Evolutionary conservation across 2,113 vertebrate species (phyloP).

Genomic region (Trematocara marginatum): DNA sequence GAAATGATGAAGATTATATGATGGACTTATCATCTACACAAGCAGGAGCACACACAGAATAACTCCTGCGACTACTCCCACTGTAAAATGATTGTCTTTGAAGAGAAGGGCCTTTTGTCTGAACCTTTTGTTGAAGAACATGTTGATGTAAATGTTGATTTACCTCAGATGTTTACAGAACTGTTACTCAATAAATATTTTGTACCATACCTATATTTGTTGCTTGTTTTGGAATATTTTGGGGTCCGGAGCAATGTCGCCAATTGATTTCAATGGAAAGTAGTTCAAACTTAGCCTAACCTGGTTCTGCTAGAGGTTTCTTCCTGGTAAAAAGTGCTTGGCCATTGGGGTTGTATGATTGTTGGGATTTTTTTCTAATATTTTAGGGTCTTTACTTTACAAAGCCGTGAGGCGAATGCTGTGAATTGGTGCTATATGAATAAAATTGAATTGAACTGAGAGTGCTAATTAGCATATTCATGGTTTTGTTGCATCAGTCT

Average conservation of each 20-base stretch:
- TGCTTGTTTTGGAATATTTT: neutral
- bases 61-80: slow-evolving; percentile 26
- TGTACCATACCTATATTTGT: slow-evolving; percentile 66
- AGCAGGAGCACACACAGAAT: neutral
- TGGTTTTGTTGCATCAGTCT: neutral
- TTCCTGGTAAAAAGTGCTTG: neutral
- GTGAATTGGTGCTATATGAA: neutral
- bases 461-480: neutral
- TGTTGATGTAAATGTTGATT: slow-evolving; percentile 83
- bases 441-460: neutral
- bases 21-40: neutral
- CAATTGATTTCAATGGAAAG: neutral
- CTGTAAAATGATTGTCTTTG: slow-evolving; percentile 56
- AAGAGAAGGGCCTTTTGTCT: slow-evolving; percentile 78
- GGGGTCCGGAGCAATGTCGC: neutral
- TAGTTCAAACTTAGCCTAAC: neutral
- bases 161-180: slow-evolving; percentile 86
- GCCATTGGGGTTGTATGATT: neutral
- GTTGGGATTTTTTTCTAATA: neutral
- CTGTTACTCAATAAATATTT: slow-evolving; percentile 85
- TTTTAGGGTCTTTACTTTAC: neutral
- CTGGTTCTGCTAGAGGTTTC: neutral
- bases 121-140: slow-evolving; percentile 75
- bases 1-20: slow-evolving; percentile 1
- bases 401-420: neutral